Evolutionary conservation across 2,113 vertebrate genomes (phyloP), one percentile per base, ranked within the genome.

Genomic region (Crocuta crocuta): DNA sequence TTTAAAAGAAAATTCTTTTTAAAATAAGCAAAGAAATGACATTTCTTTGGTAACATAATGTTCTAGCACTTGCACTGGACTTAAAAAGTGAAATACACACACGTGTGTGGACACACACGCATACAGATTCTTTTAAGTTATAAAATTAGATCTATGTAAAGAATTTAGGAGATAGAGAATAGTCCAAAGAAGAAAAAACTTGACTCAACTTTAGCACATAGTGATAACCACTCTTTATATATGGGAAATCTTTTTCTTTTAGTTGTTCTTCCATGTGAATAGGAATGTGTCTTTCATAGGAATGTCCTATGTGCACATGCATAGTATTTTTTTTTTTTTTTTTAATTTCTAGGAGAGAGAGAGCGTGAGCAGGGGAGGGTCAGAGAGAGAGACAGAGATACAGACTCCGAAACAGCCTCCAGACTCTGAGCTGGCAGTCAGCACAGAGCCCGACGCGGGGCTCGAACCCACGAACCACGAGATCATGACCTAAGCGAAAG

Each of bases 21-120:
- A 7, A 45, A 96, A 88, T 43, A 19, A 84, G 19, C 5, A 83
- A 39, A 61, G 61, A 90, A 81, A 63, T 97, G 48, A 2, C 21
- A 53, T 74, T 80, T 33, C 28, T 78, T 35, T 94, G 63, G 68
- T 91, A 93, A 92, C 82, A 61, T 71, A 66, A 58, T 90, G 6
- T 39, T 94, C 43, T 94, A 43, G 33, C 19, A 93, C 65, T 93
- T 66, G 39, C 16, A 35, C 73, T 94, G 78, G 66, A 96, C 73
- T 91, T 91, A 39, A 39, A 39, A 92, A 84, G 65, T 89, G n/a
- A 13, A 71, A 35, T 23, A 39, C 39, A 68, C 10, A 74, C 31
- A 48, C 4, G 48, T 48, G 10, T 10, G 10, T 48, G 78, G 2
- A 31, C 4, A 88, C 11, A 48, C 21, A 13, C 1, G 5, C 5